These are phyloP conservation scores for Megaleporinus macrocephalus DNA, from an alignment of 2,113 vertebrate species.

Conservation along the genomic window DNA sequence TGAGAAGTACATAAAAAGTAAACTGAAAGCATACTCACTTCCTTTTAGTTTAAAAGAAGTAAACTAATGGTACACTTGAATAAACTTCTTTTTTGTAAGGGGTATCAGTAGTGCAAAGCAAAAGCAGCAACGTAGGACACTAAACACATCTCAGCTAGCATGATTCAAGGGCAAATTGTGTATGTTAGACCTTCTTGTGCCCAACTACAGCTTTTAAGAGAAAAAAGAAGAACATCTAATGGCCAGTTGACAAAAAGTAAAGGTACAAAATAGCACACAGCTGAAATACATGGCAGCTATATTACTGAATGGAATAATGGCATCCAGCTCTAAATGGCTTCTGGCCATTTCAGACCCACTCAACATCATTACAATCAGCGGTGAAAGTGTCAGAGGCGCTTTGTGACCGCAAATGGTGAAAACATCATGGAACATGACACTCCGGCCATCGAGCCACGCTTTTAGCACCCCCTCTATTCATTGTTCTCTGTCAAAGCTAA, in stretches of 20 bases:
- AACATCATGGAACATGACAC: constrained; percentile 44
- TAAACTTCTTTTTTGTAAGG: too few species aligned
- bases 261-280: background rate
- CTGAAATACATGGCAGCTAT: background rate
- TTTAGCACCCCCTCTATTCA: constrained; percentile 2
- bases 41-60: too few species aligned
- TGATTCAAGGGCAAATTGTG: too few species aligned
- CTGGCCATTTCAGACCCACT: constrained; percentile 29
- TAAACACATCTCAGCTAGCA: too few species aligned
- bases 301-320: constrained; percentile 9
- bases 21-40: too few species aligned
- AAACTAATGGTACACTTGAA: too few species aligned
- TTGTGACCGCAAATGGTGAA: constrained; percentile 12
- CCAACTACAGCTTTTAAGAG: background rate
- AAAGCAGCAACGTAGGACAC: too few species aligned
- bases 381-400: constrained; percentile 7
- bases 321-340: constrained; percentile 14
- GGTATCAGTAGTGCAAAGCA: too few species aligned
- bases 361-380: constrained; percentile 23
- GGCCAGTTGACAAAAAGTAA: background rate
- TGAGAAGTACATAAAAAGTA: too few species aligned
- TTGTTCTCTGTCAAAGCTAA: background rate
- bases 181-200: background rate
- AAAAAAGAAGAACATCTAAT: background rate
- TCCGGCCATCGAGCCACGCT: background rate